Base-by-base conservation (phyloP, 1,140 invertebrate genomes). In the Hormaphis cornu region DNA sequence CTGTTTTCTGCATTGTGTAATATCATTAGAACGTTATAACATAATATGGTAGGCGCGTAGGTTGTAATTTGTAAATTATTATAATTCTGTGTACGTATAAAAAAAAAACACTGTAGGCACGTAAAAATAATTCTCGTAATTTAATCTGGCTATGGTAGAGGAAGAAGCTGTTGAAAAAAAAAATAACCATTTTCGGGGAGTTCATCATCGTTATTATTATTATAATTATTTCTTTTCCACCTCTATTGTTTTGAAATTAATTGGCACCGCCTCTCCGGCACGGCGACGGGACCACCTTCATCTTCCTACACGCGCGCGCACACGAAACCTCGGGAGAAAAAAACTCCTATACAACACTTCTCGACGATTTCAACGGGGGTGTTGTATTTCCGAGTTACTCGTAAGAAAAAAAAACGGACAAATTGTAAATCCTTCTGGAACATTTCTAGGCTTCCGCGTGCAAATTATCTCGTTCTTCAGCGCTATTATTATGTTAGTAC, bases 171-270 rank as follows among this genome's bases (percentile, higher is more conserved):
- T 61, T 40, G 6, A 4, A 4, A 26, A 33, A 30, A n/a, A 20
- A 12, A 46, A 42, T 24, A 61, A 42, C 44, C 40, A 40, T 3
- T 59, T 59, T 59, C 18, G 35, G 20, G 56, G n/a, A 59, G 20
- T 26, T 40, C 20, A 26, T 59, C 24, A 44, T 61, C n/a, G 33
- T 63, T 16, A 33, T 63, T 48, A 46, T 63, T 48, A n/a, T 9
- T 44, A 22, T 33, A 6, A 3, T 53, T 30, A 30, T 18, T 1
- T 28, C 33, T 30, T 48, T 18, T 46, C n/a, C 40, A 35, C 26
- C 26, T 30, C 59, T 22, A 56, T 56, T 56, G 33, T 56, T n/a
- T 56, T 14, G 28, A 28, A 56, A 63, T 63, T 63, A 63, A 63
- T 63, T 63, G 59, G 40, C 42, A 33, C 59, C 59, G 59, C 59